Evolutionary conservation across 2,888 invertebrate genomes (phyloP), one percentile per base, ranked within the genome.

Genomic region (Agonopterix alstromeriana): DNA sequence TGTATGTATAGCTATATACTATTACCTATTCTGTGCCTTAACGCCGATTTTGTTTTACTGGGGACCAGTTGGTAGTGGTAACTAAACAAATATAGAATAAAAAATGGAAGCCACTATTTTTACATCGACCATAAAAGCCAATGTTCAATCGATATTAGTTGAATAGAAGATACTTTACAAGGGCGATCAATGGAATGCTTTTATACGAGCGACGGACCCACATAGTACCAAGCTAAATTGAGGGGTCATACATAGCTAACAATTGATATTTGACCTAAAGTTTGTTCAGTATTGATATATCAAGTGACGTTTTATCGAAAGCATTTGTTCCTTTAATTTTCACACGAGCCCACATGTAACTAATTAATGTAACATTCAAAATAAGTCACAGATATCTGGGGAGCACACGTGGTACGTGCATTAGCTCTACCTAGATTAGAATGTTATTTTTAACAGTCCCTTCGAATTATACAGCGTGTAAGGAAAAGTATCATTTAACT

Each of bases 231-330:
- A 59, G 55, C 56, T 51, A 51, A 66, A 75, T 70, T 63, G 60
- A 66, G 56, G 56, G 70, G 74, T 76, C 71, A 69, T 63, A 60
- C 10, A 7, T 35, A 43, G 47, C 53, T 54, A 56, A 57, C 57
- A 65, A 67, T 70, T 71, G 69, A 69, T 66, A 67, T 61, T 60
- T 65, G 60, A 67, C 60, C 61, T 48, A 52, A 54, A 55, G 55
- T 50, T 36, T 45, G 36, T 36, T 36, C 36, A 38, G 8, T 17
- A 45, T 43, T 41, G 49, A 49, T 12, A 42, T 27, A 36, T 46
- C 42, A 36, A 9, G 17, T n/a, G 36, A 36, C 38, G 36, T 45
- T 43, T 45, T 45, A 46, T 43, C 10, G 42, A 12, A 44, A n/a
- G 4, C 27, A 27, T 8, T 8, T 8, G 44, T 45, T 35, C 10